Conservation (phyloP, 2,113 vertebrate genomes). For the Pipa parva region DNA sequence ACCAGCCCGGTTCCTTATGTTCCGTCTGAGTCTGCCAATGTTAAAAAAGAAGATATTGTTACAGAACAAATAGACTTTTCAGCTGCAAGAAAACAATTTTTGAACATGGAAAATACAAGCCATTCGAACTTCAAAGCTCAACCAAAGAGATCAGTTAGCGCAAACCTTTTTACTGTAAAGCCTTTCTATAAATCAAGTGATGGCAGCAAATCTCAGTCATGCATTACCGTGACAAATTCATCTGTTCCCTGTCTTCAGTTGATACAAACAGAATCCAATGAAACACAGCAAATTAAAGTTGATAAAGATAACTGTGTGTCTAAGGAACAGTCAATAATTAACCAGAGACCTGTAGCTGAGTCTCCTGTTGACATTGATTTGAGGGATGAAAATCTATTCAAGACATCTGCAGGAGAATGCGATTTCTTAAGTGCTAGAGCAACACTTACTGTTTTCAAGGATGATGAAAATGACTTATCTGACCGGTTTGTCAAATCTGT, state of each 20-base stretch:
- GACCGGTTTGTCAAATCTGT: conserved; percentile 64
- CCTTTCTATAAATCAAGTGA: conserved; percentile 74
- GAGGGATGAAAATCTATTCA: conserved; percentile 52
- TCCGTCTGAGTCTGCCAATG: conserved; percentile 47
- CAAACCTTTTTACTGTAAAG: conserved; percentile 83
- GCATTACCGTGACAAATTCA: conserved; percentile 48
- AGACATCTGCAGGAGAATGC: conserved; percentile 75
- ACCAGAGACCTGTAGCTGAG: conserved; percentile 37
- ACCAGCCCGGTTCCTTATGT: conserved; percentile 45
- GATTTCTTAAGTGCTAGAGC: conserved; percentile 85
- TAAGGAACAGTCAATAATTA: conserved; percentile 45
- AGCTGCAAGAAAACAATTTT: conserved; percentile 86
- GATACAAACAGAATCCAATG: conserved; percentile 47
- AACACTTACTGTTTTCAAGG: conserved; percentile 79
- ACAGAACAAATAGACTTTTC: conserved; percentile 92
- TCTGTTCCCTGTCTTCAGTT: conserved; percentile 18
- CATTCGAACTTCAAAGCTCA: conserved; percentile 47
- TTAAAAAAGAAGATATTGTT: conserved; percentile 78
- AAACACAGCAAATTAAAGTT: conserved; percentile 46
- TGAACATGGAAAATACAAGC: conserved; percentile 71
- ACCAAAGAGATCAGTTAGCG: conserved; percentile 68
- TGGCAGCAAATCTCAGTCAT: conserved; percentile 52
- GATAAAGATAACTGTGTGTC: conserved; percentile 56
- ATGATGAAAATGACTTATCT: conserved; percentile 74
- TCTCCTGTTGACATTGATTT: conserved; percentile 48